Evolutionary conservation across 2,888 invertebrate species (phyloP), one percentile per base, ranked within the genome.

Genomic region (Synanthedon myopaeformis): DNA sequence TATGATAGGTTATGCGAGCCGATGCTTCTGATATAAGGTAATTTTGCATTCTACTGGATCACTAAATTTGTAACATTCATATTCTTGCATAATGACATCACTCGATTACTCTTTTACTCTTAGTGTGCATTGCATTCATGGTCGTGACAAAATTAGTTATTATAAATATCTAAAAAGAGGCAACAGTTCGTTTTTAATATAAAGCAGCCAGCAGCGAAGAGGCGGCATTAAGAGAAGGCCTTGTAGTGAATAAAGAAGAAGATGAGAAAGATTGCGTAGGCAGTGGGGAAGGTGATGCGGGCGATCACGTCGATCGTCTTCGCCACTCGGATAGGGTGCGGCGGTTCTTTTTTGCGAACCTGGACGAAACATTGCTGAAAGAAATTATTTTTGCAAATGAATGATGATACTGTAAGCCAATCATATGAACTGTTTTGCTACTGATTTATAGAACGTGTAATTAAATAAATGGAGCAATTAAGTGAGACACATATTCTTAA

Each of bases 201-300:
- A 61, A 79, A 76, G 78, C 77, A 64, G 73, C 70, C 70, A 63
- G 69, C 61, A 57, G 56, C 56, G 56, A 55, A 57, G 62, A 71
- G 77, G 74, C 76, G 75, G 78, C 78, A 88, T 89, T 92, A 91
- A 86, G 91, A 91, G 79, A 93, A 94, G 87, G 94, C 94, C 86
- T 95, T 95, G 89, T 96, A 96, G 89, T 95, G 95, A 75, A 96
- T 94, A 90, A 97, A 97, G 91, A 97, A 97, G 90, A 96, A 96
- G 81, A 96, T 94, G 74, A 97, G 92, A 89, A 97, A 97, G 79
- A 96, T 92, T 77, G 95, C 93, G 87, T 95, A 97, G 74, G 96
- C 96, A 69, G 94, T 92, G 67, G 96, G 96, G 89, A 97, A 97
- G 68, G 96, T 96, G 82, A 96, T 95, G 82, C 96, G 92, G 58